Evolutionary conservation across 2,888 invertebrate species (phyloP).

Genomic region (Drymonia ruficornis): DNA sequence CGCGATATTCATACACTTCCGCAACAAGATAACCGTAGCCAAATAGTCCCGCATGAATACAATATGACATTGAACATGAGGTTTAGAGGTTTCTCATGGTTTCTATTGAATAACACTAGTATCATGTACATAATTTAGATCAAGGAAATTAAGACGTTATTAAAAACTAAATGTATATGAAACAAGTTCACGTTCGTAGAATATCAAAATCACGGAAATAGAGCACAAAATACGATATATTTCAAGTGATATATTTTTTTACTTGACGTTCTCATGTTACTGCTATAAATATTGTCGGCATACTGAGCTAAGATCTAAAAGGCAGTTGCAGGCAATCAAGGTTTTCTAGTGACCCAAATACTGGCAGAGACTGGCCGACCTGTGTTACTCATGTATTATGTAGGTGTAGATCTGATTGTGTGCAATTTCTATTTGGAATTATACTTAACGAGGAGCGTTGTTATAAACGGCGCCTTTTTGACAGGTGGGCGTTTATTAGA

Average conservation of each 20-base stretch:
- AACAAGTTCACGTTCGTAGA: not conserved
- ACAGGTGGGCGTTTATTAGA: not conserved
- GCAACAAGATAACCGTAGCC: not conserved
- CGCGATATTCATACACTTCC: not conserved
- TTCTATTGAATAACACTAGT: not conserved
- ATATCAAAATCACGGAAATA: constrained; percentile 2
- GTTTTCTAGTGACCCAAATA: constrained; percentile 49
- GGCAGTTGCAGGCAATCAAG: constrained; percentile 33
- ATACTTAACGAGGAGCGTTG: not conserved
- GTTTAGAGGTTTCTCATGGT: not conserved
- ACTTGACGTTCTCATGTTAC: not conserved
- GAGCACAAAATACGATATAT: not conserved
- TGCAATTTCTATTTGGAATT: constrained; percentile 15
- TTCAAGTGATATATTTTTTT: not conserved
- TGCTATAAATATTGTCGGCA: not conserved
- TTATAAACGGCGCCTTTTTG: constrained; percentile 6
- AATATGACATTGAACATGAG: not conserved
- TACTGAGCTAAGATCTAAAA: constrained; percentile 7
- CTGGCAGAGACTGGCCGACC: constrained; percentile 18
- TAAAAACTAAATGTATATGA: no score
- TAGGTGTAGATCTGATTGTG: constrained; percentile 21
- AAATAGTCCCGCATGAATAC: not conserved
- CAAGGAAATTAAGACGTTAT: no score
- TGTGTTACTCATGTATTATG: constrained; percentile 24
- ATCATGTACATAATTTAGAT: not conserved